Percentiles rank a stretch among this genome's conserved stretches.
phyloP scores from a whole-genome alignment of 1,140 invertebrate species.

The Plectrocnemia conspersa region DNA sequence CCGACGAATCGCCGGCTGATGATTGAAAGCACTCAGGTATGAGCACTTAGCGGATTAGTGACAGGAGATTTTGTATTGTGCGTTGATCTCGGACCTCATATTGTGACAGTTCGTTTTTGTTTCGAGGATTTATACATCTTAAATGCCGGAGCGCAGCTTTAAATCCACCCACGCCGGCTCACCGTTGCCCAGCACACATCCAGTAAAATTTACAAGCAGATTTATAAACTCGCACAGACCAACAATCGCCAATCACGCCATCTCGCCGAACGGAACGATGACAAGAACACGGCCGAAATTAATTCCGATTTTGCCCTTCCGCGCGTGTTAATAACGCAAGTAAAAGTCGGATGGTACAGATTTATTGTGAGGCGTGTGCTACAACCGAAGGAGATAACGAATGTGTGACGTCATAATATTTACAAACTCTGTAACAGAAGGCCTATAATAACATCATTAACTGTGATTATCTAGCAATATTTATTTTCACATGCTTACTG shows the following conservation, averaged over 20 bases:
- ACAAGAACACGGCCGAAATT: no score
- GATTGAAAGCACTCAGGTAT: constrained; percentile 10
- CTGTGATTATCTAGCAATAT: no score
- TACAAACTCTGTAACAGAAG: no score
- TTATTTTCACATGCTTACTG: no score
- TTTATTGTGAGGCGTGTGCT: no score
- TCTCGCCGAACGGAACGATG: neutral
- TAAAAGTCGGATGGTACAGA: no score
- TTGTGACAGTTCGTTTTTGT: constrained; percentile 35
- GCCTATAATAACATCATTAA: no score
- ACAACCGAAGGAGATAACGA: no score
- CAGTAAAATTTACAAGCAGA: constrained; percentile 1
- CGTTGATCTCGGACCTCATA: constrained; percentile 19
- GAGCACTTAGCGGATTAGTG: constrained; percentile 34
- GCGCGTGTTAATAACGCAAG: no score
- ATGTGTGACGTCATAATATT: no score
- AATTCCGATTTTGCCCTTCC: no score
- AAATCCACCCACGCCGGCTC: constrained; percentile 25
- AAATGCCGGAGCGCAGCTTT: constrained; percentile 26
- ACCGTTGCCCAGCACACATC: neutral
- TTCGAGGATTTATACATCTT: constrained; percentile 31
- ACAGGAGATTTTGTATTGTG: constrained; percentile 30
- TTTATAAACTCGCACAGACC: constrained; percentile 18
- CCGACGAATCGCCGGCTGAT: constrained; percentile 1
- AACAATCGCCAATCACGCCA: constrained; percentile 24